phyloP scores from a whole-genome alignment of 1,140 invertebrate species.

The Habropoda laboriosa region DNA sequence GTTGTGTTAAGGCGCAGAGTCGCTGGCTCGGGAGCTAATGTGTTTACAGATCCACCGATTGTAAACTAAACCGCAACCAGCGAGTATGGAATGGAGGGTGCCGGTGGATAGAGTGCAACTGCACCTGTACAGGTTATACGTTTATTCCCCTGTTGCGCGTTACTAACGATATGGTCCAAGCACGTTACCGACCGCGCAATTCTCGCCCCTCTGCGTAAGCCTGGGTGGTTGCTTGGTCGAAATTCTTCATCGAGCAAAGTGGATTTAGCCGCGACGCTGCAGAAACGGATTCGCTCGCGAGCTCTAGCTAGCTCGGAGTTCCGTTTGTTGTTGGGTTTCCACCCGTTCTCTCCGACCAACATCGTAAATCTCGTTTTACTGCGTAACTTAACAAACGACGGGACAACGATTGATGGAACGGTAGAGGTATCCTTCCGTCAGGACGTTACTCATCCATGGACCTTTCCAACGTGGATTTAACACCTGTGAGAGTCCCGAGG shows the following conservation, averaged over 20 bases:
- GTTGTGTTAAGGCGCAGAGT: constrained; percentile 50
- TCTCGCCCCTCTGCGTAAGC: background rate
- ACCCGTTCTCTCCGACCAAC: background rate
- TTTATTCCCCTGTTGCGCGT: constrained; percentile 22
- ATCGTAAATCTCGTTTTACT: constrained; percentile 11
- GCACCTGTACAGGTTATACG: background rate
- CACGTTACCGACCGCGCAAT: background rate
- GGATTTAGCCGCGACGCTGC: constrained; percentile 23
- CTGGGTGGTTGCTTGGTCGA: background rate
- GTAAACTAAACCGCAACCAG: constrained; percentile 59
- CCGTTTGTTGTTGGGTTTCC: background rate
- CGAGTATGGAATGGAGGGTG: background rate
- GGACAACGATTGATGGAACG: background rate
- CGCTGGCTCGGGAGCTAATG: constrained; percentile 51
- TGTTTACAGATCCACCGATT: constrained; percentile 66
- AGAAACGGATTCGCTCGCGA: background rate
- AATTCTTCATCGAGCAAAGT: constrained; percentile 19
- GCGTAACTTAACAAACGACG: constrained; percentile 3
- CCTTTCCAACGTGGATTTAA: background rate
- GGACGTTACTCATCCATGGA: background rate
- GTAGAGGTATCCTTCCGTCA: background rate
- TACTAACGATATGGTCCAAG: constrained; percentile 10
- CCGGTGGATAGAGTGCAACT: background rate
- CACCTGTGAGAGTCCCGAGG: background rate
- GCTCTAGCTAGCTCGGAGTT: background rate